Base-by-base conservation (phyloP, 2,113 vertebrate genomes). In the Reinhardtius hippoglossoides region DNA sequence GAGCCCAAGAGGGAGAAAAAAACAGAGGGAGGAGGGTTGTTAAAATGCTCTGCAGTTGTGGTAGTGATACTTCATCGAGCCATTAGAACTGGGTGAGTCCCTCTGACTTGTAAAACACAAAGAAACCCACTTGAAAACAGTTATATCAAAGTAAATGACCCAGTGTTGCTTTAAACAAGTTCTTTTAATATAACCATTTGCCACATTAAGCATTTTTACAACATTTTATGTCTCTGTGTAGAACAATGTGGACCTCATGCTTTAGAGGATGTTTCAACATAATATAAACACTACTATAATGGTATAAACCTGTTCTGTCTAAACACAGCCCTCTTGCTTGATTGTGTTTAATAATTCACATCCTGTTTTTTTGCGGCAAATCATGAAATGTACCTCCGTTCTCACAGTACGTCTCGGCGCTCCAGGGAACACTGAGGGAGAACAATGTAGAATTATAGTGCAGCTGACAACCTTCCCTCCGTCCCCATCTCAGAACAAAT, bases 391-490 rank as follows among this genome's bases (percentile, higher is more conserved):
- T 12, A 20, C 64, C 31, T 60, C 13, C 42, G 70, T 12, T 83
- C 57, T 81, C 68, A 69, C 58, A 66, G 59, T 65, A 56, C 40
- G n/a, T 55, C 14, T 40, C 37, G 58, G 48, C 1, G 21, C 62
- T 74, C 10, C 44, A 66, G 48, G 75, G 82, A 74, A 80, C 66
- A 65, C 0, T 65, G 21, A 65, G 46, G 23, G 60, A 65, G 71
- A 88, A 76, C 64, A 75, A 80, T 86, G 86, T 87, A 50, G 74
- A 85, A 83, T 81, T 55, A 76, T 54, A 82, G 66, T 40, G 70
- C 44, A 14, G 62, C 55, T 80, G 87, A 85, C 80, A 89, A 67
- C 72, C 52, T 66, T 58, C 63, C 71, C 78, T 77, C 83, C 42
- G 1, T 85, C 46, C 21, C 24, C 71, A 24, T 26, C 74, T 72